phyloP scores from a whole-genome alignment of 2,113 vertebrate genomes.

The Thinocorus orbignyianus region DNA sequence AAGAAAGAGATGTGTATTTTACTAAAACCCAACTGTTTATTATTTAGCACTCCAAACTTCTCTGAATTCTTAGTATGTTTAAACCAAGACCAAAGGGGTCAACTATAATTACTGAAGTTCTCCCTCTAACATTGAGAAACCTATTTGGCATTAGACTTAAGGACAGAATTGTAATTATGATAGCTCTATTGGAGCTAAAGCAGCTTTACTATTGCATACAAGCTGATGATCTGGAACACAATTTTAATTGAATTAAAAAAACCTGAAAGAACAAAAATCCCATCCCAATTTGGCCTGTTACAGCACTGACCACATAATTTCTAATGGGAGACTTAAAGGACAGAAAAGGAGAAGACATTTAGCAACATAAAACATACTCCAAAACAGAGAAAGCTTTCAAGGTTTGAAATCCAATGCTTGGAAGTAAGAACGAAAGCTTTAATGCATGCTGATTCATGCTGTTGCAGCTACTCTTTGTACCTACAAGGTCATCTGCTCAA shows the following conservation, averaged over 20 bases:
- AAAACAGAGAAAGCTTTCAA: background rate
- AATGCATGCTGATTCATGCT: background rate
- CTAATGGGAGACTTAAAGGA: background rate
- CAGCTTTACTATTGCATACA: background rate
- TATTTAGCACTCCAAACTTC: background rate
- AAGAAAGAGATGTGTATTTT: background rate
- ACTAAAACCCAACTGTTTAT: background rate
- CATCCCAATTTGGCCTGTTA: background rate
- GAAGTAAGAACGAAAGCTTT: constrained; percentile 18
- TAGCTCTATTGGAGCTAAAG: background rate
- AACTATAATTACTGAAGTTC: background rate
- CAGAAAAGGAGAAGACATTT: background rate
- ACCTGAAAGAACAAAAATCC: no score
- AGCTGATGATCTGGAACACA: background rate
- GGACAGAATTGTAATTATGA: background rate
- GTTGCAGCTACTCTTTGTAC: background rate
- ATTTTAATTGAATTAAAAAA: background rate
- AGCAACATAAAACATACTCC: background rate
- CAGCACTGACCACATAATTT: background rate
- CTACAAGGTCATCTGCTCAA: background rate
- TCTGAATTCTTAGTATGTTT: background rate
- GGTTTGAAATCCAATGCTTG: background rate
- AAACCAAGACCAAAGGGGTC: background rate
- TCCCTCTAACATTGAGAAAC: background rate
- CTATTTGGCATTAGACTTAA: background rate